Evolutionary conservation across 2,113 vertebrate genomes (phyloP), one percentile per base, ranked within the genome.

Genomic region (Sylvietta virens): DNA sequence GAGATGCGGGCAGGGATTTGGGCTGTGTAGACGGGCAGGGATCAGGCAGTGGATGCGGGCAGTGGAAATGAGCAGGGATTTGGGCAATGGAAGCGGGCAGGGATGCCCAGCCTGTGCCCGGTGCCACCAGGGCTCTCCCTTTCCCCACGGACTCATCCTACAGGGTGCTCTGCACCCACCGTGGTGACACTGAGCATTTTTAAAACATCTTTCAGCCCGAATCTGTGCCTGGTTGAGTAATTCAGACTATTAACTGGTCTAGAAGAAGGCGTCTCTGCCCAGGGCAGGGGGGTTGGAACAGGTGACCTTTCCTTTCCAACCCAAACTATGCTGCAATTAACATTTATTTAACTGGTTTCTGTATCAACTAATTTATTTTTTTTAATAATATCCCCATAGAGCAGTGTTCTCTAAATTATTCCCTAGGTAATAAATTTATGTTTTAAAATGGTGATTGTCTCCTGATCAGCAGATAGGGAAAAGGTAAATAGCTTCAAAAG

Each of bases 281-380:
- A n/a, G 12, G 30, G 47, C n/a, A 18, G 8, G 6, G 28, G 3
- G 1, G 0, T 30, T 74, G 61, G 39, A 40, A 13, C 9, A 53
- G 33, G 17, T 74, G 39, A 30, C 16, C 39, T 30, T 82, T 67
- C 47, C 17, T 30, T 74, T 53, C 45, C 47, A 31, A 27, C 20
- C 7, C n/a, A 40, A 61, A 61, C 9, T 28, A n/a, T 27, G 27
- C 47, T 31, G 5, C 7, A 61, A 67, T 26, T 48, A 45, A 73
- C 14, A 30, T 44, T 81, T 67, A 58, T 82, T 93, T 81, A 90
- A 39, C 80, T 91, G 74, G 33, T 74, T 96, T 94, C 83, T 96
- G 94, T 91, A 94, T 77, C 67, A 97, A 93, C 83, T 84, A 67
- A 9, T 24, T 27, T 40, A 67, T n/a, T 56, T 30, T 37, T 33